Conservation (phyloP, 1,140 invertebrate genomes). For the Lepidurus arcticus region DNA sequence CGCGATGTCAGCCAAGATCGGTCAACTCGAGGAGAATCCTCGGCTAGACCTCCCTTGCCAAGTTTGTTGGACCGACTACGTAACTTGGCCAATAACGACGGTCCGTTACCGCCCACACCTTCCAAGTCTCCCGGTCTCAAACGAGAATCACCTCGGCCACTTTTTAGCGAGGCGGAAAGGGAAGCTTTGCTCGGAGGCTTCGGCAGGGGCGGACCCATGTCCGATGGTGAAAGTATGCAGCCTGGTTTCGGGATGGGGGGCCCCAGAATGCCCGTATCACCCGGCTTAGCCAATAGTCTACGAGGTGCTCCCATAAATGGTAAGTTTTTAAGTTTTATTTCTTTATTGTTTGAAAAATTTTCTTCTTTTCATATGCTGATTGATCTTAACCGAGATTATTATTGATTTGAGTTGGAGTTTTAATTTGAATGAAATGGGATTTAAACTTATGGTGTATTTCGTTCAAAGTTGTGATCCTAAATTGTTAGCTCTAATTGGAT, state of each 20-base stretch:
- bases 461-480: too few species aligned
- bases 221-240: neutral
- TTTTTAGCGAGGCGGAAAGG: conserved; percentile 9
- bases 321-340: neutral
- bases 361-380: too few species aligned
- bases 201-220: neutral
- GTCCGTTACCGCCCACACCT: conserved; percentile 46
- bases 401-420: too few species aligned
- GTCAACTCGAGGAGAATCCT: too few species aligned
- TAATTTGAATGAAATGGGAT: too few species aligned
- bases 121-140: conserved; percentile 38
- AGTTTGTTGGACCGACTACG: conserved; percentile 47
- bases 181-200: conserved; percentile 17
- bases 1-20: neutral
- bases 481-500: too few species aligned
- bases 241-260: conserved; percentile 17
- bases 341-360: neutral
- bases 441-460: too few species aligned
- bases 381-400: too few species aligned
- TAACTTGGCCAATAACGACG: conserved; percentile 47
- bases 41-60: conserved; percentile 28
- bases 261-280: conserved; percentile 25
- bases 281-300: conserved; percentile 27
- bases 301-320: conserved; percentile 29
- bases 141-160: conserved; percentile 41